A percentile compares a stretch with the other conserved stretches of the same genome.
Evolutionary conservation across 2,113 vertebrate genomes (phyloP).

Genomic region (Gorsachius goisagi): DNA sequence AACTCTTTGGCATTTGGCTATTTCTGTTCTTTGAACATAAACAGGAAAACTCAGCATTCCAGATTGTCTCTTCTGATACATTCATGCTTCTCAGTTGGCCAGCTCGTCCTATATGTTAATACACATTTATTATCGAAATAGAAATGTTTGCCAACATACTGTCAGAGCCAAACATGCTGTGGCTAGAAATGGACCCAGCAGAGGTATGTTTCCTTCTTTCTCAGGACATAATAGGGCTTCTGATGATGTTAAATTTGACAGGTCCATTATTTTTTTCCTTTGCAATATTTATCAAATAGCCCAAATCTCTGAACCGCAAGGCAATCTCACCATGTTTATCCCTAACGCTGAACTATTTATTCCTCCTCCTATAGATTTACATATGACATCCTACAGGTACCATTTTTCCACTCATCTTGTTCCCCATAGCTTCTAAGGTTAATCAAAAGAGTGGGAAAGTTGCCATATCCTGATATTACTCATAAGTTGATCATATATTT

Average conservation of each 20-base stretch:
- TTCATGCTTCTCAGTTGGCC: not conserved
- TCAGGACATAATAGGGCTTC: not conserved
- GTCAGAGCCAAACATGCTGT: not conserved
- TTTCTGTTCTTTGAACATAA: slow-evolving; percentile 10
- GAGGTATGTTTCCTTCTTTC: not conserved
- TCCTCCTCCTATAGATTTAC: not conserved
- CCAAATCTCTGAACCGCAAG: not conserved
- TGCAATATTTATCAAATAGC: not conserved
- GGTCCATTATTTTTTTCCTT: not conserved
- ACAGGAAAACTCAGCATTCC: not conserved
- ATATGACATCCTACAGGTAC: not conserved
- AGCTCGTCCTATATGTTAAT: not conserved
- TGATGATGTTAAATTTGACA: not conserved
- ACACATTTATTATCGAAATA: not conserved
- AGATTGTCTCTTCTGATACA: slow-evolving; percentile 4
- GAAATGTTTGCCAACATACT: not conserved
- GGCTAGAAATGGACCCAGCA: not conserved
- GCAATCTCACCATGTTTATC: not conserved
- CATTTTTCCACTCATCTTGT: not conserved
- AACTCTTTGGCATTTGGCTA: not conserved
- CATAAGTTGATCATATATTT: not conserved
- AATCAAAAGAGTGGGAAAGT: not conserved
- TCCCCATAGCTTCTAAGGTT: not conserved
- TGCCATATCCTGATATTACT: not conserved
- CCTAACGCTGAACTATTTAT: not conserved